Base-by-base conservation (phyloP, 53 echinoderm and acorn worm genomes). In the Mesocentrotus franciscanus region DNA sequence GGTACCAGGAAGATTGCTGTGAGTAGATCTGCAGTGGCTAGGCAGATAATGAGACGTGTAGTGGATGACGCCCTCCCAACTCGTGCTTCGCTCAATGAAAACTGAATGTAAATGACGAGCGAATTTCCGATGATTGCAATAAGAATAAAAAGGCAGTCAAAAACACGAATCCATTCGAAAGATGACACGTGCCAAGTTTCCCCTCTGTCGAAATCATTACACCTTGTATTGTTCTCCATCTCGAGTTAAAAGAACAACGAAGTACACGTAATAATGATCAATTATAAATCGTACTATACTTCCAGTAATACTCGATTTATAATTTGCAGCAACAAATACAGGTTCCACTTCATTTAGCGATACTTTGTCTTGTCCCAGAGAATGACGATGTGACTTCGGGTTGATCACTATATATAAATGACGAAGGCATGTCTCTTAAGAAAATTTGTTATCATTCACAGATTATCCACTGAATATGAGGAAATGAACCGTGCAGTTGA, bases 1-100 rank as follows among this genome's bases (percentile, higher is more conserved):
- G 94, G 94, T 24, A 66, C 29, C 36, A 85, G n/a, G 61, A 94
- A 94, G 16, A 85, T n/a, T 0, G 85, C 85, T 1, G 94, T 85
- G 36, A 66, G 55, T 18, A 94, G 56, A 85, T 94, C 94, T 22
- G 94, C 85, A 26, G 60, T 62, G 55, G 94, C 94, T 12, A 94
- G 56, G 42, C 85, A 60, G 56, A 94, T 42, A 42, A 94, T 66
- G 70, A 94, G 85, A 27, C 85, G 94, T 33, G 85, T 85, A 0
- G 94, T 64, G 17, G 94, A 36, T 49, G 85, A 35, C 16, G 42
- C 39, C 13, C 92, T 42, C 9, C 92, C 71, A 27, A 55, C 26
- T 27, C 71, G 36, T 7, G 34, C 30, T 27, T 60, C 93, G 60
- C 60, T 30, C 32, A 59, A 27, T 8, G 14, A 4, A 14, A 8